Conservation (phyloP, 2,888 invertebrate genomes). For the Linnaemya vulpina region DNA sequence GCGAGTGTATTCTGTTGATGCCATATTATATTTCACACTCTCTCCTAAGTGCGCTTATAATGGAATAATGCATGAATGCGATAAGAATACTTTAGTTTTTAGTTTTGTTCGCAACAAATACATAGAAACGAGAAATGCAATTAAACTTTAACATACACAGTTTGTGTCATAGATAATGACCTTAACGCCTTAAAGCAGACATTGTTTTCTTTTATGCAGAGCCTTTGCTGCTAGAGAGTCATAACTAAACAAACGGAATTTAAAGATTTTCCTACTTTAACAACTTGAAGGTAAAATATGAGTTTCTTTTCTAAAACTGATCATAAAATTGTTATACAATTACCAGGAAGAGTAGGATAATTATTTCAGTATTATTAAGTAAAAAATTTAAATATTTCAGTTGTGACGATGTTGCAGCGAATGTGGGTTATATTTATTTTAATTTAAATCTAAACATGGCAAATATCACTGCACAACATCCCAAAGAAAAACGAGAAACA, state of each 20-base stretch:
- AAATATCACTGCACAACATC: background rate
- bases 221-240: no score
- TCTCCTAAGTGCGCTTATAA: background rate
- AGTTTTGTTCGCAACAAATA: constrained; percentile 7
- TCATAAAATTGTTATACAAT: no score
- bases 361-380: no score
- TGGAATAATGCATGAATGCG: constrained; percentile 25
- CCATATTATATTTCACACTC: constrained; percentile 1
- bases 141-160: constrained; percentile 23
- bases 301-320: no score
- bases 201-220: constrained; percentile 13
- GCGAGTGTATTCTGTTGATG: constrained; percentile 7
- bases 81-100: constrained; percentile 32
- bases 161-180: constrained; percentile 46
- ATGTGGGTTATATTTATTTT: background rate
- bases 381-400: no score
- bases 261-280: no score
- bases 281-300: no score
- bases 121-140: constrained; percentile 33
- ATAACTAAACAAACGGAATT: no score
- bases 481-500: no score
- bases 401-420: background rate
- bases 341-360: no score
- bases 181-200: constrained; percentile 61
- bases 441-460: constrained; percentile 4